Evolutionary conservation across 2,888 invertebrate species (phyloP).

Genomic region (Meandrusa payeni): DNA sequence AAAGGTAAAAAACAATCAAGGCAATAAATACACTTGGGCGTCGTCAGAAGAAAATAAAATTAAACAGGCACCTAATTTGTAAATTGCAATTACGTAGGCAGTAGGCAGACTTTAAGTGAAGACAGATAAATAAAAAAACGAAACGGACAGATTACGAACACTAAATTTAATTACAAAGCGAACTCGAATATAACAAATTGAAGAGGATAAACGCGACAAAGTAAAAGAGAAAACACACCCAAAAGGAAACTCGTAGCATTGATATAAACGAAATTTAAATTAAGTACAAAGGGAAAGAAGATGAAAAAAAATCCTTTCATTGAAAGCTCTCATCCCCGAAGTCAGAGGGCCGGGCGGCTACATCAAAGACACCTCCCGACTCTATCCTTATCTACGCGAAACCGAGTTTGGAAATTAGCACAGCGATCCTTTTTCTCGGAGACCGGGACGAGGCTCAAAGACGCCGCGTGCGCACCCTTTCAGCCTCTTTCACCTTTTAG

Average conservation of each 20-base stretch:
- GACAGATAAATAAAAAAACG: slow-evolving; percentile 53
- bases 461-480: slow-evolving; percentile 71
- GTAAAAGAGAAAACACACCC: slow-evolving; percentile 79
- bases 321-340: slow-evolving; percentile 78
- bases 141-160: slow-evolving; percentile 74
- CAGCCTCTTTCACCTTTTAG: slow-evolving; percentile 61
- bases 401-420: slow-evolving; percentile 79
- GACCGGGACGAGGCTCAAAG: slow-evolving; percentile 34
- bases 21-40: slow-evolving; percentile 14
- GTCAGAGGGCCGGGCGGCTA: slow-evolving; percentile 75
- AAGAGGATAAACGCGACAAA: slow-evolving; percentile 80
- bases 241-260: slow-evolving; percentile 79
- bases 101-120: slow-evolving; percentile 44
- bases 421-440: slow-evolving; percentile 52
- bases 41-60: slow-evolving; percentile 19
- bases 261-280: slow-evolving; percentile 82
- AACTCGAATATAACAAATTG: slow-evolving; percentile 79
- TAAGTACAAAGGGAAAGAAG: slow-evolving; percentile 80
- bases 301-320: slow-evolving; percentile 81
- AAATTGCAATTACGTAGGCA: slow-evolving; percentile 75
- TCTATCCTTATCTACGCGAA: slow-evolving; percentile 75
- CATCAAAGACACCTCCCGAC: slow-evolving; percentile 76
- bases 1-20: slow-evolving; percentile 1
- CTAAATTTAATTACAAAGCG: slow-evolving; percentile 79
- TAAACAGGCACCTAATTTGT: slow-evolving; percentile 54